Conservation (phyloP, 35 echinoderm and acorn worm species). For the Apostichopus californicus region DNA sequence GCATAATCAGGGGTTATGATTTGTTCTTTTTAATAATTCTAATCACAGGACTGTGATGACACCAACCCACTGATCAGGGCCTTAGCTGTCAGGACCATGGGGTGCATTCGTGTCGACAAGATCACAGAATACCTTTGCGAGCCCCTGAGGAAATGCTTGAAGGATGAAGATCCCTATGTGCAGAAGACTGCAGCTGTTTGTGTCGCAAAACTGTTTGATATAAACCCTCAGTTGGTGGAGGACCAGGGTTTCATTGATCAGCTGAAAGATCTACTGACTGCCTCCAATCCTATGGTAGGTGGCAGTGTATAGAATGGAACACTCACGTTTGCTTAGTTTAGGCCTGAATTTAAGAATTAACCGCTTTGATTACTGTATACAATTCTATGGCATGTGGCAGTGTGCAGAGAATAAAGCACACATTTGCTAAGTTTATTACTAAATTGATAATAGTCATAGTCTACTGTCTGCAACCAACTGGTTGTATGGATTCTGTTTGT, state of each 20-base stretch:
- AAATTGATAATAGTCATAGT: too few species aligned
- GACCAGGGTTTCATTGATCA: constrained; percentile 98
- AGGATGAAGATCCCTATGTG: constrained; percentile 98
- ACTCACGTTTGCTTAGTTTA: too few species aligned
- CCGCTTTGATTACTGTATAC: not conserved
- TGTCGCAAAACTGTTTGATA: constrained; percentile 97
- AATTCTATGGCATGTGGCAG: too few species aligned
- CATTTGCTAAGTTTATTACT: too few species aligned
- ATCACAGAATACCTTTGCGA: constrained; percentile 99
- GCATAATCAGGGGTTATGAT: too few species aligned
- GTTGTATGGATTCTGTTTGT: too few species aligned
- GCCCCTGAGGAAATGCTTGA: constrained; percentile 93
- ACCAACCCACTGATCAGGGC: constrained; percentile 92
- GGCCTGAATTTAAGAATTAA: not conserved
- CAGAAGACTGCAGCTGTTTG: constrained; percentile 99
- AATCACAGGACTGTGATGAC: constrained; percentile 91
- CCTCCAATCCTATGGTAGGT: constrained; percentile 95
- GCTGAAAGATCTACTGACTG: constrained; percentile 89
- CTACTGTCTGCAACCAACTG: too few species aligned
- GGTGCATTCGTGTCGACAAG: constrained; percentile 98
- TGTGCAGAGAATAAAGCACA: too few species aligned
- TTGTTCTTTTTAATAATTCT: too few species aligned
- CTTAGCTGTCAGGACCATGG: constrained; percentile 97
- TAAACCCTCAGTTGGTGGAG: constrained; percentile 96
- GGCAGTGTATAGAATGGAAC: not conserved